These are phyloP conservation scores for Drosophila gaucha DNA, from an alignment of 2,888 invertebrate species.

Conservation along the genomic window DNA sequence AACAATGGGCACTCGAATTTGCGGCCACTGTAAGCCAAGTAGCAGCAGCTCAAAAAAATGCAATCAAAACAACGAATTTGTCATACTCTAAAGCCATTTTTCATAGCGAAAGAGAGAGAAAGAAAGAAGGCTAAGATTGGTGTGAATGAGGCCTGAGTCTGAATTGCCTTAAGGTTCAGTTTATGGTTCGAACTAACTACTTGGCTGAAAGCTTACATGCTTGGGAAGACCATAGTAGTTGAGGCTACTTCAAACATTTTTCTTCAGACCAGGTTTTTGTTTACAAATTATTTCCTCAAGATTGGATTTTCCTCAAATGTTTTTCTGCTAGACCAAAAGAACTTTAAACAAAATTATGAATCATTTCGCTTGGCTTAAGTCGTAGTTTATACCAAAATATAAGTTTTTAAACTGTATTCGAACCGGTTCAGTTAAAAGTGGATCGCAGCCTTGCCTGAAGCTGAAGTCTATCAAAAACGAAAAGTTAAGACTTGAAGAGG, in stretches of 20 bases:
- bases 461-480: neutral
- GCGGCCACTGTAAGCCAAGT: constrained; percentile 48
- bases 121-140: neutral
- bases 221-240: too few relatives aligned
- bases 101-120: neutral
- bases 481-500: too few relatives aligned
- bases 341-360: too few relatives aligned
- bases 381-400: neutral
- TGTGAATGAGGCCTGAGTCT: too few relatives aligned
- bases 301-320: too few relatives aligned
- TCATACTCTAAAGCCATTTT: constrained; percentile 17
- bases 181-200: too few relatives aligned
- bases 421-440: neutral
- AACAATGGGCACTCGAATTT: constrained; percentile 30
- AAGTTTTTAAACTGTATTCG: neutral
- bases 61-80: constrained; percentile 19
- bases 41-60: constrained; percentile 2
- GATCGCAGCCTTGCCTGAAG: neutral
- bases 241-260: too few relatives aligned
- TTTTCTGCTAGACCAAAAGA: too few relatives aligned
- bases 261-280: neutral
- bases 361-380: neutral
- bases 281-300: too few relatives aligned
- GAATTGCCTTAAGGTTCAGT: neutral
- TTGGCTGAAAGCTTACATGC: too few relatives aligned